Evolutionary conservation across 2,888 invertebrate genomes (phyloP).

Genomic region (Isoperla grammatica): DNA sequence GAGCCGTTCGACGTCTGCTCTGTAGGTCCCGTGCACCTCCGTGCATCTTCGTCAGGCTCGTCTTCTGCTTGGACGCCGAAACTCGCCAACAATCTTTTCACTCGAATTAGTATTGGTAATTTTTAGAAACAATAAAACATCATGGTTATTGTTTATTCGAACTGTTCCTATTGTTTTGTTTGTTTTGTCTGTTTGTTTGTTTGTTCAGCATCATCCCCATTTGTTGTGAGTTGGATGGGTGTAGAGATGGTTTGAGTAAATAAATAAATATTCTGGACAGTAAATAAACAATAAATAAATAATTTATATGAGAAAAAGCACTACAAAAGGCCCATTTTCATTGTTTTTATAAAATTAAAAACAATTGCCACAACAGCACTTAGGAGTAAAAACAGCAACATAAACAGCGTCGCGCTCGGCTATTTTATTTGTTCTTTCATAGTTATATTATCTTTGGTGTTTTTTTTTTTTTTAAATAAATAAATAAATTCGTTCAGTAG

Average conservation of each 20-base stretch:
- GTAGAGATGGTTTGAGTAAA: neutral
- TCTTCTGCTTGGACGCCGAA: neutral
- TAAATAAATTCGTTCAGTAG: neutral
- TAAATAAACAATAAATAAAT: slow-evolving; percentile 28
- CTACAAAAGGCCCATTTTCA: neutral
- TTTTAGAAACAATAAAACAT: neutral
- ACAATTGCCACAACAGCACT: neutral
- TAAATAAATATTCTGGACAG: slow-evolving; percentile 22
- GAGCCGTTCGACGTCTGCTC: neutral
- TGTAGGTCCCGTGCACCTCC: neutral
- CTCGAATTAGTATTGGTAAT: too few species aligned
- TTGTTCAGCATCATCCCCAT: neutral
- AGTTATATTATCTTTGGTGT: slow-evolving; percentile 9
- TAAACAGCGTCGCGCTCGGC: neutral
- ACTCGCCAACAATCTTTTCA: too few species aligned
- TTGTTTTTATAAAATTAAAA: neutral
- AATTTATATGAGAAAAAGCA: slow-evolving; percentile 12
- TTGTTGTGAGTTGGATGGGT: slow-evolving; percentile 5
- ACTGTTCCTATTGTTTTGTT: neutral
- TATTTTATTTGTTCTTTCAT: slow-evolving; percentile 23
- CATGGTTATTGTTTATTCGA: neutral
- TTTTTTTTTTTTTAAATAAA: neutral
- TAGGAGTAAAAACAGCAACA: neutral
- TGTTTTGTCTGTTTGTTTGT: neutral
- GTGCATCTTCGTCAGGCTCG: neutral